Evolutionary conservation across 2,113 vertebrate genomes (phyloP), one percentile per base, ranked within the genome.

Genomic region (rabbit (Oryctolagus cuniculus)): DNA sequence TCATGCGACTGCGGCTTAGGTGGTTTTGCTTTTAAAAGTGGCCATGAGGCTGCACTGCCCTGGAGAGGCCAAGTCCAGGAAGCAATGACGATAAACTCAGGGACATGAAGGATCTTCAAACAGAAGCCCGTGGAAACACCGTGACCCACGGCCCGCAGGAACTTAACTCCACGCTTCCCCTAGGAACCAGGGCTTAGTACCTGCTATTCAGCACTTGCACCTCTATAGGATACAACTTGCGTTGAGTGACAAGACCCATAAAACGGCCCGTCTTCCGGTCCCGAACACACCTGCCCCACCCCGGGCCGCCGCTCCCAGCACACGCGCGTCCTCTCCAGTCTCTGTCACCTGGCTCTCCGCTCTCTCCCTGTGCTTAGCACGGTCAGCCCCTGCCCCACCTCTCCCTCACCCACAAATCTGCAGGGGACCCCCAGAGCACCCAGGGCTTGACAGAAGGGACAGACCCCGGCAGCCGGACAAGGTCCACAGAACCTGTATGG

Each of bases 381-480:
- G 2, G n/a, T 53, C 36, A 5, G 13, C 53, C 27, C 75, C 78
- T 1, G 3, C 24, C 11, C 31, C 8, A 31, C 66, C 29, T 25
- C 36, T 63, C 29, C 9, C 13, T 83, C 81, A 55, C 22, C 53
- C 38, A 38, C 0, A 0, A 1, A 34, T 34, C 24, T 13, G 19
- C 61, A 36, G 38, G 1, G 53, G 34, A 6, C 66, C 51, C 3
- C 49, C 64, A 38, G 12, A 4, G 34, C 29, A 1, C n/a, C 74
- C 77, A 64, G 85, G 0, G 78, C 19, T 9, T 7, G 25, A 31
- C 2, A 0, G 1, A 67, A 44, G 12, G 3, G 5, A 19, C 29
- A 3, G 0, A 49, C 55, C 34, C 44, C 0, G 0, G 21, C 55
- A 31, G 6, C 3, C 5, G 0, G n/a, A 58, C 19, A 9, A n/a